These are phyloP conservation scores for Cotesia chilonis DNA, from an alignment of 1,140 invertebrate genomes.

Conservation along the genomic window DNA sequence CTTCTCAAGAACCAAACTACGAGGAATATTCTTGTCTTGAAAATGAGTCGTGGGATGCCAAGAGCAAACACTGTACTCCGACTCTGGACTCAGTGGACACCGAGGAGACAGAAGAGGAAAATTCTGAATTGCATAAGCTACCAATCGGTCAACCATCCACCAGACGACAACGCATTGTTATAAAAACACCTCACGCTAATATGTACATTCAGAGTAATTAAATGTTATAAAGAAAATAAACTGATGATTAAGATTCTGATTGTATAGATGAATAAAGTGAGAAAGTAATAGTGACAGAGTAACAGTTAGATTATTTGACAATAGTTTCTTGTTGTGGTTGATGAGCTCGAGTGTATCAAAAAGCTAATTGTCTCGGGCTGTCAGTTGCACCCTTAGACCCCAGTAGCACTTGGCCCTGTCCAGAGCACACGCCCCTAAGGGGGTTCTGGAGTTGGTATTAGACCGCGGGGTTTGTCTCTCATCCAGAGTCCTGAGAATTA, in stretches of 20 bases:
- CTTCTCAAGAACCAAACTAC: conserved; percentile 44
- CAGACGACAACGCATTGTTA: conserved; percentile 35
- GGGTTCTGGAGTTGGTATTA: conserved; percentile 20
- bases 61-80: conserved; percentile 44
- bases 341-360: conserved; percentile 49
- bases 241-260: no score
- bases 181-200: conserved; percentile 28
- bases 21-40: conserved; percentile 44
- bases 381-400: conserved; percentile 53
- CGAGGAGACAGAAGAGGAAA: conserved; percentile 28
- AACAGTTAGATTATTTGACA: conserved; percentile 2
- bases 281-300: background rate
- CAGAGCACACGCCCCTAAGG: conserved; percentile 55
- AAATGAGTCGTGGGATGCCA: conserved; percentile 41
- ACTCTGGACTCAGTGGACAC: conserved; percentile 41
- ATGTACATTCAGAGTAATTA: conserved; percentile 21
- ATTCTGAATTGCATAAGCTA: conserved; percentile 35
- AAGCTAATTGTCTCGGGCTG: conserved; percentile 61
- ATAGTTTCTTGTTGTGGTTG: conserved; percentile 18
- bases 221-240: background rate
- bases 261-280: background rate
- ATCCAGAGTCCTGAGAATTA: background rate
- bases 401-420: conserved; percentile 55
- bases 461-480: conserved; percentile 36
- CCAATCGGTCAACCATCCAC: background rate